Evolutionary conservation across 2,888 invertebrate species (phyloP).

Genomic region (Hirtodrosophila histrioides): DNA sequence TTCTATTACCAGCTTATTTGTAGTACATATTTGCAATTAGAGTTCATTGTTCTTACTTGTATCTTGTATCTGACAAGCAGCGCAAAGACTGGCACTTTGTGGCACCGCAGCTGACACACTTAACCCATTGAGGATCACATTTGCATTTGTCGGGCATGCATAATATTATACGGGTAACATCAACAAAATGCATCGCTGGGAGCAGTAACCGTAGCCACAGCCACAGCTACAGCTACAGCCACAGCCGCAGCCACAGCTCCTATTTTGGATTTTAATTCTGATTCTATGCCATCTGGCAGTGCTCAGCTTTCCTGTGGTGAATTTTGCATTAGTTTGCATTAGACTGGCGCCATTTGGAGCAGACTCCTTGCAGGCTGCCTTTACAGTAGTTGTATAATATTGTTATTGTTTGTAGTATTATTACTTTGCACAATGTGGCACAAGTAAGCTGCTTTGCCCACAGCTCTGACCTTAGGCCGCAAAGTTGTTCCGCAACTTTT

Average conservation of each 20-base stretch:
- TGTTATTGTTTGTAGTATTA: conserved; percentile 57
- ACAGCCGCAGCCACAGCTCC: conserved; percentile 2
- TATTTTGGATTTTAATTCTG: conserved; percentile 17
- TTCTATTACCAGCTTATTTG: not conserved
- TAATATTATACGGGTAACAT: conserved; percentile 9
- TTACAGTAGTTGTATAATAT: conserved; percentile 42
- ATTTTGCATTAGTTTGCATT: conserved; percentile 70
- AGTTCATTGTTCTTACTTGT: too few relatives aligned
- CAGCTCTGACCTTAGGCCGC: conserved; percentile 49
- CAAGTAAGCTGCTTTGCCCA: conserved; percentile 40
- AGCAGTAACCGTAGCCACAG: conserved; percentile 16
- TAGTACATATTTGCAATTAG: too few relatives aligned
- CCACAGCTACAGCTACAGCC: conserved; percentile 5
- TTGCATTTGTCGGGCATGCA: conserved; percentile 47
- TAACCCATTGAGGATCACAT: conserved; percentile 56
- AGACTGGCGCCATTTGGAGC: conserved; percentile 41
- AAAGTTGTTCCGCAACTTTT: conserved; percentile 55
- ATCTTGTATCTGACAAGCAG: conserved; percentile 52
- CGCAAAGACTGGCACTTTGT: conserved; percentile 39
- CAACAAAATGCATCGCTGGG: conserved; percentile 27
- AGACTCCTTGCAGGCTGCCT: not conserved
- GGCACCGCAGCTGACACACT: conserved; percentile 55
- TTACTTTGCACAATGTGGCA: conserved; percentile 60
- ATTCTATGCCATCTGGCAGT: conserved; percentile 36
- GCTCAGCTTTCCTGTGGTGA: conserved; percentile 52